Base-by-base conservation (phyloP, 2,797 vertebrate species). In the Dromococcyx pavoninus region DNA sequence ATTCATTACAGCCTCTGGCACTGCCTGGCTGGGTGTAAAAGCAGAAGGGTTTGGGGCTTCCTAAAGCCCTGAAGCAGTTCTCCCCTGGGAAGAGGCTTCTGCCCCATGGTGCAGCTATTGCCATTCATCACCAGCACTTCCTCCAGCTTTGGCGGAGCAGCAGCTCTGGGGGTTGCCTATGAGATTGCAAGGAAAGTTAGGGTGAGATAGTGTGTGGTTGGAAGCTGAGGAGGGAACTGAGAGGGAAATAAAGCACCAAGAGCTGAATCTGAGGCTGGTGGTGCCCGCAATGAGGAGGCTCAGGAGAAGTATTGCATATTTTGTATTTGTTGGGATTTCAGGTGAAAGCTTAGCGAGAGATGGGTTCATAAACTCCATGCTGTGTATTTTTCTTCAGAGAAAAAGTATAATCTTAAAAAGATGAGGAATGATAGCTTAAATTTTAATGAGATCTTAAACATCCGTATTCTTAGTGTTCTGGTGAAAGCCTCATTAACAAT, bases 201-300 rank as follows among this genome's bases (percentile, higher is more conserved):
- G 61, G 9, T 17, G 41, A 21, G 73, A 2, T 3, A 0, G 39
- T 1, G 5, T 23, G 39, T 0, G 6, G 19, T 3, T 39, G 35
- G 33, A 5, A 35, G 50, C 54, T 3, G 2, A 19, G 54, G 60
- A 50, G 41, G 11, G 24, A 32, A 13, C 1, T 35, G 56, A 2
- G 30, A 28, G 57, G 46, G 58, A 64, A 64, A n/a, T 22, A 16
- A 53, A 41, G 27, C 2, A 1, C 1, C 9, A 15, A 17, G 53
- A 46, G 84, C 4, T 39, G 60, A 32, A 21, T 46, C 11, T 2
- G 14, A 11, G 74, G 54, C 51, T 11, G 54, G 50, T 33, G 71
- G 9, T n/a, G 71, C 11, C 25, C n/a, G 30, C 35, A 25, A 3
- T 0, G 2, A 11, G 33, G 18, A 11, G 21, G 19, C 17, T 4